phyloP scores from a whole-genome alignment of 2,797 vertebrate species.

The Coluber constrictor region DNA sequence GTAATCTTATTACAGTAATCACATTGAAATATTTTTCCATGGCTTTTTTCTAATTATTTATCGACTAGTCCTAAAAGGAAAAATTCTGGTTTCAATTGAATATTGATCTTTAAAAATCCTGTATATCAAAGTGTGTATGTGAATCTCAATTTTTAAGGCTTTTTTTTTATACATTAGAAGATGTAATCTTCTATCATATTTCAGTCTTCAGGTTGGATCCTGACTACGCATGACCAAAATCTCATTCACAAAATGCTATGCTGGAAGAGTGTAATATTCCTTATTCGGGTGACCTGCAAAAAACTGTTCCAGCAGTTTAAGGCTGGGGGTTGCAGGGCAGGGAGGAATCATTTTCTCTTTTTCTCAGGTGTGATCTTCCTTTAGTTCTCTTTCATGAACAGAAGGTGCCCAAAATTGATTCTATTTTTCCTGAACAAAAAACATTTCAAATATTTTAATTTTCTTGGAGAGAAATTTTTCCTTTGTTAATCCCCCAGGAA shows the following conservation, averaged over 20 bases:
- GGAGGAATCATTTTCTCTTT: neutral
- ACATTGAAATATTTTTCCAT: no score
- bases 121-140: no score
- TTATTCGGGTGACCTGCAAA: neutral
- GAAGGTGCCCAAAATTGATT: neutral
- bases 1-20: no score
- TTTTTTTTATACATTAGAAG: neutral
- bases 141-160: no score
- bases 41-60: no score
- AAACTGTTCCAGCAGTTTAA: neutral
- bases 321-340: neutral
- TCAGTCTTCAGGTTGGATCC: neutral
- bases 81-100: no score
- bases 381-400: neutral
- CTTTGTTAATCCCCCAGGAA: neutral
- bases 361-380: neutral
- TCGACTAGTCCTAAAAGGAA: no score
- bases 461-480: neutral
- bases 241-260: neutral
- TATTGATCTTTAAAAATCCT: no score
- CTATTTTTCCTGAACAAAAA: neutral
- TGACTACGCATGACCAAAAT: neutral
- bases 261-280: neutral
- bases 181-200: neutral
- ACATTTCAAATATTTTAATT: neutral